Evolutionary conservation across 2,113 vertebrate genomes (phyloP), one percentile per base, ranked within the genome.

Genomic region (Mobula hypostoma): DNA sequence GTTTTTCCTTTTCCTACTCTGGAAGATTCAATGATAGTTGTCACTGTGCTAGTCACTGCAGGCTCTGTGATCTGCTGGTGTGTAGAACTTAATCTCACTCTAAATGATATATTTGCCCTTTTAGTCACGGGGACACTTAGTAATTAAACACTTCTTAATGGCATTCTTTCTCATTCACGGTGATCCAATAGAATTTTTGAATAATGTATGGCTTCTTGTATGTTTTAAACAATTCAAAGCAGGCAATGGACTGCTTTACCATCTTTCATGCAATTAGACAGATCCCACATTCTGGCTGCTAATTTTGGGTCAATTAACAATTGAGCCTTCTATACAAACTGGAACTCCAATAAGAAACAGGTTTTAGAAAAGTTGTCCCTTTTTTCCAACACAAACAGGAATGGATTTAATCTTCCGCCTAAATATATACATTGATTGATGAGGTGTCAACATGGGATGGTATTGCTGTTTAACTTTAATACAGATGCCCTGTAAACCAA

Each of bases 141-240:
- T 88, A 88, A 88, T 88, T 88, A 88, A 88, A 88, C 29, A 66
- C 61, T 90, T 32, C 19, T 90, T 90, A 90, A 68, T 66, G 15
- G 29, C 61, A 90, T 90, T 90, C 61, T 66, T 66, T 66, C 85
- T 32, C 85, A 8, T 90, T 66, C 85, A 14, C 61, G 66, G 32
- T 63, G n/a, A 7, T 61, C 61, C 32, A 66, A 90, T 32, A 61
- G n/a, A 68, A 66, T 32, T 32, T 90, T 17, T 17, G 85, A 66
- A 90, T 90, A 2, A 68, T 32, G 61, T 36, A 90, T 66, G 83
- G 61, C 29, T 90, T 12, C 27, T 63, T 63, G 83, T 72, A 74
- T 27, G 74, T 21, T 74, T 76, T 29, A 76, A 9, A 40, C 68
- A 32, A 72, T 74, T 93, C 91, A 93, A 74, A 93, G 72, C 27